Evolutionary conservation across 2,797 vertebrate species (phyloP), one percentile per base, ranked within the genome.

Genomic region (Merluccius polli): DNA sequence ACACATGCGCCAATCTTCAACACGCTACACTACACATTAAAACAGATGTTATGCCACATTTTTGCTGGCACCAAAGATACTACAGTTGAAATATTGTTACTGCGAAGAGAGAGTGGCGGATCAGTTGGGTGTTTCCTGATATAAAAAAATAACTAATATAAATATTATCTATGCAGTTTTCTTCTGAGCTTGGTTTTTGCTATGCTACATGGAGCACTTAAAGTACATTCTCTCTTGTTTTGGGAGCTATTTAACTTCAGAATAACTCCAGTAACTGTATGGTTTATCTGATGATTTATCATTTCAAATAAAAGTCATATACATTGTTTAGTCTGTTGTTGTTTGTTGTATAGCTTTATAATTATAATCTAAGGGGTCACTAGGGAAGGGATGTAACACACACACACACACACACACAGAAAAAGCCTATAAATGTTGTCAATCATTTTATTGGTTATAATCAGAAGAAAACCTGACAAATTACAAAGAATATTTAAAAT

Each of bases 291-390:
- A 88, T 71, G 76, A 73, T 81, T 84, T 89, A 85, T 87, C 72
- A 83, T 86, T 92, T 91, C 70, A 89, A 88, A 91, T 89, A 82
- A 90, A 91, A 91, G 78, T 76, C 71, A 78, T 33, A 29, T 73
- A 72, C 71, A 75, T 71, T 65, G 59, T 13, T 10, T 12, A 27
- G 10, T 27, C 9, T 65, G 1, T 27, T 24, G 59, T 27, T 65
- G 59, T 65, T 63, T 27, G 8, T 27, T 65, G 11, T 65, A 27
- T 27, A 65, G 59, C 21, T 65, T 24, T 65, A 11, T 65, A 27
- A 65, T 59, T 24, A 8, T 24, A 7, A 12, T 65, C n/a, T 27
- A 7, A 63, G n/a, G n/a, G 48, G 8, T 59, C 52, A 16, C 21
- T 24, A 8, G 8, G 48, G 21, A 59, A 59, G 16, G 16, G 21